Percentiles rank a stretch among this genome's conserved stretches.
phyloP scores from a whole-genome alignment of 1,140 invertebrate species.

The Drosophila navojoa region DNA sequence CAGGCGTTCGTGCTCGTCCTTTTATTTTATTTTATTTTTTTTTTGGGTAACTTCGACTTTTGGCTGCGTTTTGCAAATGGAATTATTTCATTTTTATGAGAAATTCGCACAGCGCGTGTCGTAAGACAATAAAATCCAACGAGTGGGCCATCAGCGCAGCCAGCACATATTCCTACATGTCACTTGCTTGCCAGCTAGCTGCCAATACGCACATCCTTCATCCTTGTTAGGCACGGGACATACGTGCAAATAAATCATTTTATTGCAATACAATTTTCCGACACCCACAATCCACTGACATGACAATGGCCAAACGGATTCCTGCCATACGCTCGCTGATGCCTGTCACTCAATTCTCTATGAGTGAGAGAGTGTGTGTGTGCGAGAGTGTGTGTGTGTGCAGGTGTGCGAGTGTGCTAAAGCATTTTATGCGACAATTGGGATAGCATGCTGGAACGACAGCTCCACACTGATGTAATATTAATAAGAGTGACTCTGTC shows the following conservation, averaged over 20 bases:
- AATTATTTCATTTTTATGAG: slow-evolving; percentile 78
- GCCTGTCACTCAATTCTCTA: slow-evolving; percentile 23
- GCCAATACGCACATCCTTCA: not conserved
- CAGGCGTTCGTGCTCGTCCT: not conserved
- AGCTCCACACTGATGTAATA: slow-evolving; percentile 69
- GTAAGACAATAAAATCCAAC: slow-evolving; percentile 66
- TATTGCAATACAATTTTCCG: slow-evolving; percentile 76
- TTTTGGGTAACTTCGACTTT: slow-evolving; percentile 17
- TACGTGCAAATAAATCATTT: slow-evolving; percentile 78
- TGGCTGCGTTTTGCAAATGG: slow-evolving; percentile 57
- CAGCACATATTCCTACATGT: slow-evolving; percentile 60
- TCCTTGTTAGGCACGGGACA: slow-evolving; percentile 13
- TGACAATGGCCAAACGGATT: slow-evolving; percentile 49
- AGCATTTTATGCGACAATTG: slow-evolving; percentile 71
- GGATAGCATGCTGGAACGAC: slow-evolving; percentile 45
- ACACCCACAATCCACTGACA: slow-evolving; percentile 3
- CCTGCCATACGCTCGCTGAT: slow-evolving; percentile 42
- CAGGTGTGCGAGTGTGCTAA: slow-evolving; percentile 1
- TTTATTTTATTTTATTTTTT: no score
- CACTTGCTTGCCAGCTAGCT: slow-evolving; percentile 33
- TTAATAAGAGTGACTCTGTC: slow-evolving; percentile 73
- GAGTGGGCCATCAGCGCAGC: slow-evolving; percentile 11
- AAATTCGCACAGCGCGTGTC: slow-evolving; percentile 55
- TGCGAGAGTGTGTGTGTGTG: not conserved
- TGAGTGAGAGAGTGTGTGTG: not conserved